Conservation (phyloP, 2,113 vertebrate species). For the Microtus ochrogaster region DNA sequence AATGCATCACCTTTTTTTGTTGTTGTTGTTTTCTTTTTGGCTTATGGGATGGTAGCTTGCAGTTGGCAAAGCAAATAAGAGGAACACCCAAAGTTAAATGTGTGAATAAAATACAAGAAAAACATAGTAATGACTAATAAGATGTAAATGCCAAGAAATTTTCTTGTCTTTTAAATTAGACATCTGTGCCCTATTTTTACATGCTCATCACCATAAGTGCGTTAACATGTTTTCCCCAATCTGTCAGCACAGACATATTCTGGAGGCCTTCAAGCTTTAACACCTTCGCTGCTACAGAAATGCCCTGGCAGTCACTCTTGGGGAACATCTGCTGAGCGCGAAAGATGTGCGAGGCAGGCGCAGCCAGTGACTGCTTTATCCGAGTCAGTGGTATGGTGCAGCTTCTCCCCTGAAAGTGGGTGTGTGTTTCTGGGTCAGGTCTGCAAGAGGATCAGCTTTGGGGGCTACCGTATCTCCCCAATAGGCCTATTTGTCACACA, state of each 20-base stretch:
- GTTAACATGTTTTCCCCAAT: conserved; percentile 84
- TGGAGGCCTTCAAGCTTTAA: conserved; percentile 82
- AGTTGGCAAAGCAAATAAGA: conserved; percentile 86
- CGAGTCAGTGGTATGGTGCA: neutral
- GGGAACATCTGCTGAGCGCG: conserved; percentile 62
- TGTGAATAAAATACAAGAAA: conserved; percentile 88
- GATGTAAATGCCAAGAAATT: conserved; percentile 86
- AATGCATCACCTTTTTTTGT: conserved; percentile 55
- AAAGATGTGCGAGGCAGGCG: conserved; percentile 22
- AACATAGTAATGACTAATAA: conserved; percentile 88
- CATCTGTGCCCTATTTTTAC: conserved; percentile 89
- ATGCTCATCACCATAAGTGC: conserved; percentile 84
- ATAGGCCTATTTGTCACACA: conserved; percentile 41
- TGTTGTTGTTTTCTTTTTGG: neutral
- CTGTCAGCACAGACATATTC: conserved; percentile 84
- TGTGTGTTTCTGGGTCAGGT: conserved; percentile 62
- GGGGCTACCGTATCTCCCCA: neutral
- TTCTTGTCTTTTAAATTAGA: conserved; percentile 89
- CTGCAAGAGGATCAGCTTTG: conserved; percentile 29
- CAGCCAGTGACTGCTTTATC: neutral
- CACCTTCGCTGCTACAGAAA: conserved; percentile 80
- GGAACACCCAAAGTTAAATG: conserved; percentile 86
- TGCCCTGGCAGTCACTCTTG: conserved; percentile 67
- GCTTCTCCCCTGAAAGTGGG: neutral
- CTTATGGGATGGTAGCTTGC: conserved; percentile 84